Conservation (phyloP, 2,888 invertebrate species). For the Leptopilina syphax region DNA sequence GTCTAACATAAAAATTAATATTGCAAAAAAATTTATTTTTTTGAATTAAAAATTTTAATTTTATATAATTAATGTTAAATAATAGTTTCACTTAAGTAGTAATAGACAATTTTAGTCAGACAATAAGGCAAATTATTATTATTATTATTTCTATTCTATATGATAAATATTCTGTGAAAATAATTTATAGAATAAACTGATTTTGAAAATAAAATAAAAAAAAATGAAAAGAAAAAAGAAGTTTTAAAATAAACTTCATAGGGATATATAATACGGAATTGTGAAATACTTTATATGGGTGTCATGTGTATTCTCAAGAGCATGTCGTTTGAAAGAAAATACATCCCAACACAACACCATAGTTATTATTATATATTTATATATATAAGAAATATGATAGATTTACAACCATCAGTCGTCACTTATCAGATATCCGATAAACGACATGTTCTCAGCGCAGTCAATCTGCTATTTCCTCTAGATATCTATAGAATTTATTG, state of each 20-base stretch:
- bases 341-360: neutral
- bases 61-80: too few species aligned
- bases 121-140: neutral
- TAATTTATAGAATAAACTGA: too few species aligned
- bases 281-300: neutral
- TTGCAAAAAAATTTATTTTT: too few species aligned
- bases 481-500: neutral
- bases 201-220: too few species aligned
- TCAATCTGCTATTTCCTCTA: slow-evolving; percentile 7
- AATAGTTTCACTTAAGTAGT: too few species aligned
- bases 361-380: neutral
- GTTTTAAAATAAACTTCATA: neutral
- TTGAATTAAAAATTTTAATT: too few species aligned
- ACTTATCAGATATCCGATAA: slow-evolving; percentile 10
- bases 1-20: too few species aligned
- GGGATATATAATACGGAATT: neutral
- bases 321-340: slow-evolving; percentile 10
- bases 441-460: neutral
- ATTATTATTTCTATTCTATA: too few species aligned
- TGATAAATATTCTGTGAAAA: neutral
- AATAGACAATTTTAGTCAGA: too few species aligned
- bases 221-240: too few species aligned
- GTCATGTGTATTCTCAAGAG: neutral
- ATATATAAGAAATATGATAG: neutral
- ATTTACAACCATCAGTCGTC: slow-evolving; percentile 19